phyloP scores from a whole-genome alignment of 2,113 vertebrate genomes.

The Falcunculus frontatus region DNA sequence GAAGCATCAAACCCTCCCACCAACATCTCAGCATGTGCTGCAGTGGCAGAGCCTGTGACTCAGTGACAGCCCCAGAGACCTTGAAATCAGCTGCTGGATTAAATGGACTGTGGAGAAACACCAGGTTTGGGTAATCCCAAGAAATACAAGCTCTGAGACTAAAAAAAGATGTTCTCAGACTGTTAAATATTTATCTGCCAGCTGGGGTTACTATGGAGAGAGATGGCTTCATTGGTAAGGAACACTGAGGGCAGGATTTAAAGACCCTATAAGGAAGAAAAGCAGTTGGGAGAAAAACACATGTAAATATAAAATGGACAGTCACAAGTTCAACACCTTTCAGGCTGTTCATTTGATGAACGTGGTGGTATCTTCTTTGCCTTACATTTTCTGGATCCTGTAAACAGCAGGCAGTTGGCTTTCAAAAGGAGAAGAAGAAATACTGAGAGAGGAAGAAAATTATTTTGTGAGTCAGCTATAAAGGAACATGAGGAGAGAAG shows the following conservation, averaged over 20 bases:
- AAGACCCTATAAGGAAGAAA: background rate
- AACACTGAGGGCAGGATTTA: background rate
- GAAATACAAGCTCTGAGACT: background rate
- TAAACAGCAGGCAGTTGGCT: background rate
- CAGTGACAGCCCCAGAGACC: background rate
- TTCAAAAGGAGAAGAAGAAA: background rate
- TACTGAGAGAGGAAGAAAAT: background rate
- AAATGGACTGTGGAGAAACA: background rate
- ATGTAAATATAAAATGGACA: background rate
- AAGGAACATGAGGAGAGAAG: background rate
- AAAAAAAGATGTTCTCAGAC: background rate
- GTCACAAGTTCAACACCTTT: background rate
- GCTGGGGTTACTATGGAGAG: background rate
- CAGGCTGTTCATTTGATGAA: background rate
- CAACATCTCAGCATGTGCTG: background rate
- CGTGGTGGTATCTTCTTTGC: background rate
- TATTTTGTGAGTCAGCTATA: background rate
- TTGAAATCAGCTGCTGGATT: background rate
- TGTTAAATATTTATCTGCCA: background rate
- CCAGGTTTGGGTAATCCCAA: background rate
- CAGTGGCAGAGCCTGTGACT: background rate
- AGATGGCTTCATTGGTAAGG: background rate
- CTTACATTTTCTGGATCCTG: background rate
- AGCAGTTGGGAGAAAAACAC: background rate
- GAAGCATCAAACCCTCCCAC: background rate